These are phyloP conservation scores for Haemorhous mexicanus DNA, from an alignment of 2,113 vertebrate species.

Conservation along the genomic window DNA sequence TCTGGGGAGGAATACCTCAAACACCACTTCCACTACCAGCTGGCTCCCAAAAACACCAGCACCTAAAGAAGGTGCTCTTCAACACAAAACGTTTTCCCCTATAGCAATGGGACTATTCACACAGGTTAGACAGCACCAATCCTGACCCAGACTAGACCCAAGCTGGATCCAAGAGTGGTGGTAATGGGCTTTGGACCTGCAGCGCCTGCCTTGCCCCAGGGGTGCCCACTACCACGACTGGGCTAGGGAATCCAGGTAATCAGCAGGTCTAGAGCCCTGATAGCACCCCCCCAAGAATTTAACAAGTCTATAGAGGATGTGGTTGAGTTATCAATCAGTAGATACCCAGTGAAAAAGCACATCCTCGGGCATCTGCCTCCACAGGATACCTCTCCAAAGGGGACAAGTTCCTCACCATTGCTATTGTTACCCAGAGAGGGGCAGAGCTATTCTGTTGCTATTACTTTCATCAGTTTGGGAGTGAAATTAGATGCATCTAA, in stretches of 20 bases:
- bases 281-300: background rate
- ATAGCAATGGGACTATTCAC: background rate
- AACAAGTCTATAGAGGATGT: background rate
- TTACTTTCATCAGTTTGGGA: background rate
- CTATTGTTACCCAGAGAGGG: background rate
- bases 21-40: background rate
- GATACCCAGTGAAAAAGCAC: background rate
- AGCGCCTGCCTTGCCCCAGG: background rate
- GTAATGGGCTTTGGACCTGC: background rate
- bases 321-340: background rate
- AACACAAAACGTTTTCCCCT: background rate
- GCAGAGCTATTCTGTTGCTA: background rate
- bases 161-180: background rate
- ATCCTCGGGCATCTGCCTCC: background rate
- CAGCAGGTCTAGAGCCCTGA: background rate
- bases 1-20: background rate
- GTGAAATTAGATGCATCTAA: background rate
- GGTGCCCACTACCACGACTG: background rate
- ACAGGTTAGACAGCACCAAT: background rate
- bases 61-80: background rate
- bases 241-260: background rate
- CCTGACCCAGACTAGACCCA: background rate
- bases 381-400: background rate
- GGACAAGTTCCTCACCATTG: background rate
- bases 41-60: background rate